Conservation (phyloP, 2,797 vertebrate species). For the Darevskia mixta region DNA sequence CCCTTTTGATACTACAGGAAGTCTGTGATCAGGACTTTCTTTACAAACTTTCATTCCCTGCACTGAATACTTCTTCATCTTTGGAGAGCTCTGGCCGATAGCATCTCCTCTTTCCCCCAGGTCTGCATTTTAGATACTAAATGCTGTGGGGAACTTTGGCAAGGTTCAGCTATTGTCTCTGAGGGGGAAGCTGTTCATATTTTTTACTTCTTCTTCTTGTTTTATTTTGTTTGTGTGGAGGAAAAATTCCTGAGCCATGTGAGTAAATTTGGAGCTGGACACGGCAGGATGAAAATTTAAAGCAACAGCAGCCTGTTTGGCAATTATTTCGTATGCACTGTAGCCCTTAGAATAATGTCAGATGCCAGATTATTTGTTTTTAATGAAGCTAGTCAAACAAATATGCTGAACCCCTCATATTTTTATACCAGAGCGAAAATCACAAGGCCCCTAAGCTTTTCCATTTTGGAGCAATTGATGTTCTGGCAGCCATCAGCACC, state of each 20-base stretch:
- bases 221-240: neutral
- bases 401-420: too few relatives aligned
- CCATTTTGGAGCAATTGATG: too few relatives aligned
- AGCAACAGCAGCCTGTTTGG: neutral
- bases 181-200: neutral
- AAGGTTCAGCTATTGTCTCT: neutral
- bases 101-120: neutral
- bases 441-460: too few relatives aligned
- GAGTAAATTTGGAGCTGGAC: neutral
- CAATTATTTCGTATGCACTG: neutral
- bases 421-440: too few relatives aligned
- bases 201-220: neutral
- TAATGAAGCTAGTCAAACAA: too few relatives aligned
- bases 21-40: constrained; percentile 89
- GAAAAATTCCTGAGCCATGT: neutral
- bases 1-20: constrained; percentile 89
- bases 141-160: neutral
- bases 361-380: too few relatives aligned
- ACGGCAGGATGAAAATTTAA: neutral
- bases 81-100: constrained; percentile 8
- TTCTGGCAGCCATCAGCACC: too few relatives aligned
- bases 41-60: constrained; percentile 85
- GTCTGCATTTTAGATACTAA: neutral
- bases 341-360: neutral
- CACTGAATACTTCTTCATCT: constrained; percentile 63